Evolutionary conservation across 2,797 vertebrate genomes (phyloP).

Genomic region (Muraenolepis orangiensis): DNA sequence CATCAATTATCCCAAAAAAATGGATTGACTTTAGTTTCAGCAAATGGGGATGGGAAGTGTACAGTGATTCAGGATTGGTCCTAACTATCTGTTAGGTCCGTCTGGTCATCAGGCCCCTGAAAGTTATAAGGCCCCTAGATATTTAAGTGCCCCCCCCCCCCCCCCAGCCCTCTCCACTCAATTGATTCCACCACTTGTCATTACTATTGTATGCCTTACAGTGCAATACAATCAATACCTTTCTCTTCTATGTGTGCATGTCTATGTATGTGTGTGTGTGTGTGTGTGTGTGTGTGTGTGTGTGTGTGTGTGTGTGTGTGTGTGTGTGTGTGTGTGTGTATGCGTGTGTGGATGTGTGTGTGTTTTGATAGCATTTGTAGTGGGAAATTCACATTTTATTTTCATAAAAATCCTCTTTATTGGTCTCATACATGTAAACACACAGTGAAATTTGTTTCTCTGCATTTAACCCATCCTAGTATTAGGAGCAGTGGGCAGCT

Average conservation of each 20-base stretch:
- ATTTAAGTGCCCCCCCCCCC: not conserved
- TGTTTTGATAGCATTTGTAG: no score
- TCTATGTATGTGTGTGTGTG: not conserved
- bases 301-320: no score
- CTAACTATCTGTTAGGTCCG: no score
- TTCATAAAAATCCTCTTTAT: no score
- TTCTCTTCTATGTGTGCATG: not conserved
- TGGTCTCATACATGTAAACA: no score
- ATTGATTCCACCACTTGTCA: not conserved
- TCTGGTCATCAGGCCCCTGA: no score
- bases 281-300: not conserved
- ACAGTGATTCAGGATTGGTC: not conserved
- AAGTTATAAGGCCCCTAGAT: not conserved
- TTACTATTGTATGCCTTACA: not conserved
- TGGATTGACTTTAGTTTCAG: not conserved
- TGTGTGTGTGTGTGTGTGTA: no score
- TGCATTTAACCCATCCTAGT: no score
- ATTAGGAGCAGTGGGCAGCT: no score
- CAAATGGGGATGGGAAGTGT: not conserved
- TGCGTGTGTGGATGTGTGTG: no score
- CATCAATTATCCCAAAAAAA: not conserved
- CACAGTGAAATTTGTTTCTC: no score
- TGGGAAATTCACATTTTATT: no score
- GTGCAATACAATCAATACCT: constrained; percentile 1
- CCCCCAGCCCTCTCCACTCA: not conserved